Conservation (phyloP, 2,888 invertebrate genomes). For the Adineta ricciae region DNA sequence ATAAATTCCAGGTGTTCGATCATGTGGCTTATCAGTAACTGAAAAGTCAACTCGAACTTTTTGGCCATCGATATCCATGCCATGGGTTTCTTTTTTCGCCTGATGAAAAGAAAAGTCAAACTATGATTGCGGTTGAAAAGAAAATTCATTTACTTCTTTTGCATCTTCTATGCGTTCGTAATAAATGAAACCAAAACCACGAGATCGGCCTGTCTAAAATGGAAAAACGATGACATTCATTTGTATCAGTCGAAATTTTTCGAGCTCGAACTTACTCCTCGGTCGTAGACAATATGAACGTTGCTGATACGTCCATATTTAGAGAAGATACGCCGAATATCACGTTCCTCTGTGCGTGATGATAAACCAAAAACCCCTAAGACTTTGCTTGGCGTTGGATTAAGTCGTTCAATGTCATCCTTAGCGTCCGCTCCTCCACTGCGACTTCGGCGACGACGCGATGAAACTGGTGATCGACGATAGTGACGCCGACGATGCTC, state of each 20-base stretch:
- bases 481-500: not conserved
- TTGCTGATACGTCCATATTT: slow-evolving; percentile 83
- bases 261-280: not conserved
- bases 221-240: not conserved
- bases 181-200: slow-evolving; percentile 94
- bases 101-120: slow-evolving; percentile 37
- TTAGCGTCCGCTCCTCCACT: not conserved
- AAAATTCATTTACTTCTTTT: slow-evolving; percentile 55
- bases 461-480: not conserved
- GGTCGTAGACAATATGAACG: slow-evolving; percentile 86
- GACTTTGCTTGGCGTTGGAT: slow-evolving; percentile 75
- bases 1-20: slow-evolving; percentile 86
- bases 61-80: slow-evolving; percentile 84
- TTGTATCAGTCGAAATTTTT: not conserved
- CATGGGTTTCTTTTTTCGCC: slow-evolving; percentile 84
- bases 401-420: slow-evolving; percentile 55
- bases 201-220: slow-evolving; percentile 70
- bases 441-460: not conserved
- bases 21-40: slow-evolving; percentile 81
- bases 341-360: slow-evolving; percentile 79
- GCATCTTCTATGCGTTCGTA: slow-evolving; percentile 77
- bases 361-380: slow-evolving; percentile 88
- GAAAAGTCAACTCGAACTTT: slow-evolving; percentile 87
- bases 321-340: slow-evolving; percentile 78
- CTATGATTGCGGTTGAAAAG: not conserved